Evolutionary conservation across 2,113 vertebrate species (phyloP).

Genomic region (Misgurnus mizolepis): DNA sequence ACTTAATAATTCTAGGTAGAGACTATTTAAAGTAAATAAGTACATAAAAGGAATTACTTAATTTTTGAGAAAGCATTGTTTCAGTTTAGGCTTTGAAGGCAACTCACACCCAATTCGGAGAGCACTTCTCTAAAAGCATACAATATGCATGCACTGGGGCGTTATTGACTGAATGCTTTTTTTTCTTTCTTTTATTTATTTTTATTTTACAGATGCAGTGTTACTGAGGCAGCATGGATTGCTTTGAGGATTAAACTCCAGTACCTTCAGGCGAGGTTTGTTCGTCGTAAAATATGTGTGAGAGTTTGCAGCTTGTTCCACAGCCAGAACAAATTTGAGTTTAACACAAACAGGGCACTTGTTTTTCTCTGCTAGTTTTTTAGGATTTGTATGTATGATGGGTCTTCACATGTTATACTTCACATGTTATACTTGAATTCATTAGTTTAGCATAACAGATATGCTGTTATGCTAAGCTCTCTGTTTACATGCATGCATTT

Average conservation of each 20-base stretch:
- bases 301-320: not conserved
- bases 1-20: not conserved
- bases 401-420: not conserved
- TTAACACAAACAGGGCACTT: not conserved
- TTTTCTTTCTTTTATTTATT: not conserved
- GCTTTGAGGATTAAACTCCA: conserved; percentile 30
- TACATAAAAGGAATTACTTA: not conserved
- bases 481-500: too few relatives aligned
- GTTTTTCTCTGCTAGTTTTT: not conserved
- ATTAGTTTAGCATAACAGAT: not conserved
- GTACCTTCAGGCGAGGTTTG: conserved; percentile 21
- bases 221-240: not conserved
- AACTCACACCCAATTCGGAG: not conserved
- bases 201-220: not conserved
- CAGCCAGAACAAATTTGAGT: conserved; percentile 17
- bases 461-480: too few relatives aligned
- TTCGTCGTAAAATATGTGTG: conserved; percentile 1
- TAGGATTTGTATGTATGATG: not conserved
- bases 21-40: not conserved
- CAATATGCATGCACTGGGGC: not conserved
- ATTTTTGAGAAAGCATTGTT: not conserved
- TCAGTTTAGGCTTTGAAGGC: conserved; percentile 12
- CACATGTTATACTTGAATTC: not conserved
- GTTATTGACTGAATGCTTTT: not conserved
- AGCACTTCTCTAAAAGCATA: not conserved